phyloP scores from a whole-genome alignment of 1,140 invertebrate genomes.

The Diabrotica undecimpunctata region DNA sequence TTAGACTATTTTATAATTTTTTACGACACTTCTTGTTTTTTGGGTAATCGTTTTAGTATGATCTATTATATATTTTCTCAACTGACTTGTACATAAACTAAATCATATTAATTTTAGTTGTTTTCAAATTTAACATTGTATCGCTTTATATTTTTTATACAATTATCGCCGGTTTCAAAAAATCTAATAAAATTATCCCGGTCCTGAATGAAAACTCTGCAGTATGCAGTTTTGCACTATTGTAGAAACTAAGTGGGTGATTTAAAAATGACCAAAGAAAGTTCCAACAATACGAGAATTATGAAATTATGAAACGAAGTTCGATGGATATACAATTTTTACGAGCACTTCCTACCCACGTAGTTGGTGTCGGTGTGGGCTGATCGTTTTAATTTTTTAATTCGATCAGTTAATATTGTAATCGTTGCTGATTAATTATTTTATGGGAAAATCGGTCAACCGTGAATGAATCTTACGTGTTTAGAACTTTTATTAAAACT shows the following conservation, averaged over 20 bases:
- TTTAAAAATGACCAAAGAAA: conserved; percentile 22
- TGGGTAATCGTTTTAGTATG: no score
- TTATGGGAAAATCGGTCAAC: conserved; percentile 24
- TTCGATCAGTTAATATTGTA: conserved; percentile 11
- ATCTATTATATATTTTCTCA: no score
- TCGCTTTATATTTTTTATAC: no score
- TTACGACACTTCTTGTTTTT: no score
- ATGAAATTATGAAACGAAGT: conserved; percentile 27
- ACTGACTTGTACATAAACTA: no score
- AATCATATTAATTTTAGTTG: no score
- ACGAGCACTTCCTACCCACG: conserved; percentile 19
- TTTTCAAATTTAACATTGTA: no score
- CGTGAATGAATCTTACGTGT: conserved; percentile 7
- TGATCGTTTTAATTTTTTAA: conserved; percentile 17
- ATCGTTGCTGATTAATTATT: conserved; percentile 24
- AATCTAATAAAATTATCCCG: no score
- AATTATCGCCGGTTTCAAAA: no score
- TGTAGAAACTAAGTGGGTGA: conserved; percentile 18
- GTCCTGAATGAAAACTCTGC: no score
- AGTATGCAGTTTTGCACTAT: neutral
- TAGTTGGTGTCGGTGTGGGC: conserved; percentile 16
- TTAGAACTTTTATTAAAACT: neutral
- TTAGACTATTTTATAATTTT: no score
- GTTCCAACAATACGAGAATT: conserved; percentile 27
- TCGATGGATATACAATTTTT: conserved; percentile 23